Percentiles rank a stretch among this genome's conserved stretches.
Evolutionary conservation across 2,113 vertebrate species (phyloP).

Genomic region (Mirounga angustirostris): DNA sequence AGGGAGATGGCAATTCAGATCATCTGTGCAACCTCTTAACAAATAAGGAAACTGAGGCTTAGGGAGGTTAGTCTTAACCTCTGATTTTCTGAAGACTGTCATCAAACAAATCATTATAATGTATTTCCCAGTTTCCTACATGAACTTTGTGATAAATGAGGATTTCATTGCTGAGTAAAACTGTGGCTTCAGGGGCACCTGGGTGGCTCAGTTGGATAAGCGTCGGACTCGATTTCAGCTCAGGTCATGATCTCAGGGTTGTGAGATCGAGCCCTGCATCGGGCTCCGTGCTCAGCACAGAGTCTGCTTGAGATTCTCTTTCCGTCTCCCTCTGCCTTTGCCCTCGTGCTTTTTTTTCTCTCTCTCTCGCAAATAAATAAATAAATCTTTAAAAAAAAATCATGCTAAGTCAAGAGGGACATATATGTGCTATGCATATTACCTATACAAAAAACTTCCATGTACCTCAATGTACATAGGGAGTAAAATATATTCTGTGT

Average conservation of each 20-base stretch:
- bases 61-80: not conserved
- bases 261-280: not conserved
- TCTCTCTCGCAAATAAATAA: not conserved
- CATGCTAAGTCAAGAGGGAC: not conserved
- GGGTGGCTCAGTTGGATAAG: not conserved
- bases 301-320: not conserved
- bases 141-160: not conserved
- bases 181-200: not conserved
- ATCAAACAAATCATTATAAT: not conserved
- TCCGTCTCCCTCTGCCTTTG: not conserved
- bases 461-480: not conserved
- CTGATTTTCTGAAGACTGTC: not conserved
- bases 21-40: not conserved
- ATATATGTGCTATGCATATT: not conserved
- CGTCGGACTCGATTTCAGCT: not conserved
- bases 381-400: not conserved
- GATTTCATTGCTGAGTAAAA: not conserved
- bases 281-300: not conserved
- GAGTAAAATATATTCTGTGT: not conserved
- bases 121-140: not conserved
- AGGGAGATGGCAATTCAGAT: not conserved
- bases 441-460: not conserved
- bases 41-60: not conserved
- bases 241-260: not conserved
- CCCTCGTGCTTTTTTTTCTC: not conserved